Conservation (phyloP, 2,113 vertebrate species). For the Anser brachyrhynchus region DNA sequence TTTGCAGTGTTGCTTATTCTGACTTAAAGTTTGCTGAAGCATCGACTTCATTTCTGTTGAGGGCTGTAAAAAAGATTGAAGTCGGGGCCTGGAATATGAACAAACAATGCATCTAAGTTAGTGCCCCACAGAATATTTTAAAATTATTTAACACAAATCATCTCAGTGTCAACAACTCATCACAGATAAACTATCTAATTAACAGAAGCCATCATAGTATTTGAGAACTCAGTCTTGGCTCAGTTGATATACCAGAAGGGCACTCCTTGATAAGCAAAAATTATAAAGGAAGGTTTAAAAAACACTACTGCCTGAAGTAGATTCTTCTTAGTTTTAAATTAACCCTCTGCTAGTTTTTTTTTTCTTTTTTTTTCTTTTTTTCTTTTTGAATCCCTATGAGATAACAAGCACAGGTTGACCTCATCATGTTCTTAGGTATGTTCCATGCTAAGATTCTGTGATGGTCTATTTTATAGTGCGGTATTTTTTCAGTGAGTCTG, state of each 20-base stretch:
- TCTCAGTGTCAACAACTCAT: conserved; percentile 86
- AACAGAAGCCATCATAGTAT: conserved; percentile 86
- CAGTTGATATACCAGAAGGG: conserved; percentile 83
- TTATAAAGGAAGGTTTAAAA: conserved; percentile 81
- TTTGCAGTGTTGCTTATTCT: conserved; percentile 56
- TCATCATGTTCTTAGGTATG: conserved; percentile 45
- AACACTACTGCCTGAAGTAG: conserved; percentile 76
- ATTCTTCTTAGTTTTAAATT: conserved; percentile 76
- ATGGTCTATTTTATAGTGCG: conserved; percentile 47
- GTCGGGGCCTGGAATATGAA: conserved; percentile 70
- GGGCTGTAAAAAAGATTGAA: conserved; percentile 69
- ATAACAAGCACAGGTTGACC: conserved; percentile 17
- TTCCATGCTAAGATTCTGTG: conserved; percentile 40
- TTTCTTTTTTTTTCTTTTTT: neutral
- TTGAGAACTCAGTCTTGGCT: conserved; percentile 86
- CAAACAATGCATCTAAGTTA: conserved; percentile 78
- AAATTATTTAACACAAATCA: conserved; percentile 86
- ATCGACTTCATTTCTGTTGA: conserved; percentile 69
- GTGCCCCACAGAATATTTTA: conserved; percentile 83
- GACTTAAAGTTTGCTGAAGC: conserved; percentile 63
- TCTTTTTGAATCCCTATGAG: neutral
- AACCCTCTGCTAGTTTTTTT: conserved; percentile 74
- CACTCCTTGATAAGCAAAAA: conserved; percentile 85
- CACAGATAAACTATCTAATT: conserved; percentile 86
- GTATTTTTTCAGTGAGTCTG: conserved; percentile 43